phyloP scores from a whole-genome alignment of 2,113 vertebrate genomes.

The Paracanthobrama guichenoti region DNA sequence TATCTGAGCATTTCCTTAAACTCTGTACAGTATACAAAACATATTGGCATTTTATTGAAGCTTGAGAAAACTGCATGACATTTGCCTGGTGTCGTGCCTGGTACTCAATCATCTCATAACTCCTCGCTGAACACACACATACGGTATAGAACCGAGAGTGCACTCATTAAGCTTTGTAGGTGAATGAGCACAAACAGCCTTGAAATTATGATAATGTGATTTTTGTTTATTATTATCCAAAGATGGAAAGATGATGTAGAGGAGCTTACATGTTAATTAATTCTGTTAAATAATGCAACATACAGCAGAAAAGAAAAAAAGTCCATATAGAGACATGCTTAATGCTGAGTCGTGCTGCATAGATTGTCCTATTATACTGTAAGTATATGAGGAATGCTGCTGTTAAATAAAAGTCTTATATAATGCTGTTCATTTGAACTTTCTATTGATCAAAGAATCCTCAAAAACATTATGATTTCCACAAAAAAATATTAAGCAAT shows the following conservation, averaged over 20 bases:
- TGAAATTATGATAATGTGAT: constrained; percentile 51
- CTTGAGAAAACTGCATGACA: background rate
- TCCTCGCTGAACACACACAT: background rate
- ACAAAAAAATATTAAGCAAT: background rate
- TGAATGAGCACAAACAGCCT: constrained; percentile 10
- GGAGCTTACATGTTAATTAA: constrained; percentile 57
- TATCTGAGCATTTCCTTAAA: no score
- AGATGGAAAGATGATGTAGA: constrained; percentile 47
- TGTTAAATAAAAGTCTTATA: no score
- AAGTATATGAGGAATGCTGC: no score
- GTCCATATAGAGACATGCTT: constrained; percentile 46
- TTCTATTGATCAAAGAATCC: background rate
- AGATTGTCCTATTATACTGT: no score
- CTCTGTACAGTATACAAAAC: background rate
- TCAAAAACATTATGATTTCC: background rate
- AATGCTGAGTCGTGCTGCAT: no score
- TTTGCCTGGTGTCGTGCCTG: background rate
- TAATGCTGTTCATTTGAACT: background rate
- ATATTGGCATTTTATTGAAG: background rate
- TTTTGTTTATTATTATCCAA: constrained; percentile 48
- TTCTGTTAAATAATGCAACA: constrained; percentile 61
- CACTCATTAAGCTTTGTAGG: background rate
- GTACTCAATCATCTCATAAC: background rate
- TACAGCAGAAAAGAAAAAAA: constrained; percentile 35
- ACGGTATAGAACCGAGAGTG: no score